These are phyloP conservation scores for Athene noctua DNA, from an alignment of 2,113 vertebrate genomes.

Conservation along the genomic window DNA sequence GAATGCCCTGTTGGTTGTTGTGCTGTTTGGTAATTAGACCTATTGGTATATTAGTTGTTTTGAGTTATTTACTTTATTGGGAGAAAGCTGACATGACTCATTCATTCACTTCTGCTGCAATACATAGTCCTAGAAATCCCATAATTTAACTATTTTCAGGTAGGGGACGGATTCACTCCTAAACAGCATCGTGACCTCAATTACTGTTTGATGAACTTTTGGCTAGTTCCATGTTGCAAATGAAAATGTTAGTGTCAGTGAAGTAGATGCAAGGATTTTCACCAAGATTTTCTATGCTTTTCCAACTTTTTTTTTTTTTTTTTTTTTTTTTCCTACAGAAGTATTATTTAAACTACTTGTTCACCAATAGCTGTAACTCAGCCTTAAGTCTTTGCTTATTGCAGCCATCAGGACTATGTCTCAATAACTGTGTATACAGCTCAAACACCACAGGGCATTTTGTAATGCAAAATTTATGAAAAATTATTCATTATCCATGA, in stretches of 20 bases:
- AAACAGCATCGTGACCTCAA: accelerated
- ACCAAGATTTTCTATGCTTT: not conserved
- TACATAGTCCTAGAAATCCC: not conserved
- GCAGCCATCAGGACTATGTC: not conserved
- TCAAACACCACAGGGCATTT: not conserved
- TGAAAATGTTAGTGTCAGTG: not conserved
- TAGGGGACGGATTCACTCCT: not conserved
- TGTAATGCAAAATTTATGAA: not conserved
- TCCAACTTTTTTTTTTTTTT: not conserved
- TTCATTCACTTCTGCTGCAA: not conserved
- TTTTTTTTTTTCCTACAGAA: not conserved
- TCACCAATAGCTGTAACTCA: not conserved
- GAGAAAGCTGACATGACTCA: not conserved
- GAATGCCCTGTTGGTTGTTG: not conserved
- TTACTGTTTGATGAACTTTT: not conserved
- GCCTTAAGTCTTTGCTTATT: not conserved
- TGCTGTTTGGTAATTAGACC: not conserved
- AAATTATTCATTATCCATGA: not conserved
- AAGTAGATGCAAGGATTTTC: not conserved
- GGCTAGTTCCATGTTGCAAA: not conserved
- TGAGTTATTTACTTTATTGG: not conserved
- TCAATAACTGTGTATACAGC: not conserved
- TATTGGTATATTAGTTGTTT: not conserved
- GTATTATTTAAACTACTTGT: not conserved
- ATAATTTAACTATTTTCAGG: not conserved